phyloP scores from a whole-genome alignment of 2,797 vertebrate genomes.

The Muraenolepis orangiensis region DNA sequence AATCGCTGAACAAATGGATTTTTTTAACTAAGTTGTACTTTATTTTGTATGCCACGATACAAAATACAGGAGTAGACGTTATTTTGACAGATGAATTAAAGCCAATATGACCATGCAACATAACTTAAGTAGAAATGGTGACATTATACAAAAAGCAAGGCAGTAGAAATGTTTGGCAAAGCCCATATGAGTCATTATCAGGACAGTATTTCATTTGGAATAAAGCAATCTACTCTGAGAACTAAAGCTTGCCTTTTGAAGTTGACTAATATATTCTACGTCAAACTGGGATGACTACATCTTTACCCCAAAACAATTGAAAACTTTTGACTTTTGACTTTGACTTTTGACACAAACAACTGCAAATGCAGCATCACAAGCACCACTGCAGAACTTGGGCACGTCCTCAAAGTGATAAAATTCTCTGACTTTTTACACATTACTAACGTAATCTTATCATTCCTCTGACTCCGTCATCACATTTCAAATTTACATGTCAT shows the following conservation, averaged over 20 bases:
- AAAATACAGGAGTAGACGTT: not conserved
- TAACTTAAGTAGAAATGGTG: not conserved
- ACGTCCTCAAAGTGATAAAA: too few relatives aligned
- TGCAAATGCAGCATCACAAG: not conserved
- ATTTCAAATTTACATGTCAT: too few relatives aligned
- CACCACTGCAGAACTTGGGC: too few relatives aligned
- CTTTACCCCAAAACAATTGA: not conserved
- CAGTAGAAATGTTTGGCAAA: not conserved
- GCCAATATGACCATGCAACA: constrained; percentile 1
- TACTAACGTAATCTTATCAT: too few relatives aligned
- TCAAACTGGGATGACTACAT: not conserved
- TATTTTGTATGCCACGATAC: not conserved
- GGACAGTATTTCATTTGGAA: not conserved
- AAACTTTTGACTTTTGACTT: not conserved
- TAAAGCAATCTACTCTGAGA: not conserved
- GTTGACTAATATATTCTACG: not conserved
- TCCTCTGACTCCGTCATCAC: too few relatives aligned
- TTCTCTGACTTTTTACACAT: too few relatives aligned
- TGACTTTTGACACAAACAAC: too few relatives aligned
- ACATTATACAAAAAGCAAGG: not conserved
- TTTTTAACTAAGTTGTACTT: not conserved
- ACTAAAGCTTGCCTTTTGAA: not conserved
- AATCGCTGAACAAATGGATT: not conserved
- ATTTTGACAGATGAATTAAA: not conserved
- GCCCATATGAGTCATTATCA: not conserved